Evolutionary conservation across 2,797 vertebrate species (phyloP), one percentile per base, ranked within the genome.

Genomic region (Syndactyla subalaris): DNA sequence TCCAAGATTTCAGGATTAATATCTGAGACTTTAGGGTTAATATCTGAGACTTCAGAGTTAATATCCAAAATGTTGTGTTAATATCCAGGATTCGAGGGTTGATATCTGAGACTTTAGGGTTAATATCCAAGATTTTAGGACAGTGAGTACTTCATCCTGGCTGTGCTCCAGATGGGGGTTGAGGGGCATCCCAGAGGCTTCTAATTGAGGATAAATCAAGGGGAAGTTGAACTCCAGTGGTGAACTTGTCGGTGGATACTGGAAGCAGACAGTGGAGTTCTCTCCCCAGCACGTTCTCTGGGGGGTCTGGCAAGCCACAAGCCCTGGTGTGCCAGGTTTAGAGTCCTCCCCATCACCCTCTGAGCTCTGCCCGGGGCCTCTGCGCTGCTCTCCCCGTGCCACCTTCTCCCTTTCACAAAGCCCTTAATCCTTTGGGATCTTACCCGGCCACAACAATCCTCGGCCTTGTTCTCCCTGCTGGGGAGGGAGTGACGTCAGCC

Each of bases 401-500:
- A 2, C 87, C 45, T 52, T 85, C 86, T 79, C 68, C 39, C 0
- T 85, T 65, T 24, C 80, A 17, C 70, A 23, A 68, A 63, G 54
- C 83, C 46, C 39, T 76, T 91, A 73, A 86, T 86, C 87, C 87
- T 9, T 8, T 5, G 14, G 13, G 85, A 43, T 83, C 91, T 36
- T 1, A 3, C 46, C 61, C n/a, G 1, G 52, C 21, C 36, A 1
- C 29, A 72, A 88, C 89, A 96, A 89, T 89, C 88, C 88, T 3
- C 12, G 1, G 66, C 88, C 85, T 89, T 95, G 91, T 92, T 95
- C 85, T 88, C 7, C 0, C 41, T 43, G 85, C 81, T 5, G 79
- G 67, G 92, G 62, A 54, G 72, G 90, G 83, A 7, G 61, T 79
- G 95, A 57, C 49, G 61, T 49, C 67, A 85, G 81, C 48, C 16